A percentile compares a stretch with the other conserved stretches of the same genome.
Conservation (phyloP, 2,113 vertebrate species). For the Desmodus rotundus region DNA sequence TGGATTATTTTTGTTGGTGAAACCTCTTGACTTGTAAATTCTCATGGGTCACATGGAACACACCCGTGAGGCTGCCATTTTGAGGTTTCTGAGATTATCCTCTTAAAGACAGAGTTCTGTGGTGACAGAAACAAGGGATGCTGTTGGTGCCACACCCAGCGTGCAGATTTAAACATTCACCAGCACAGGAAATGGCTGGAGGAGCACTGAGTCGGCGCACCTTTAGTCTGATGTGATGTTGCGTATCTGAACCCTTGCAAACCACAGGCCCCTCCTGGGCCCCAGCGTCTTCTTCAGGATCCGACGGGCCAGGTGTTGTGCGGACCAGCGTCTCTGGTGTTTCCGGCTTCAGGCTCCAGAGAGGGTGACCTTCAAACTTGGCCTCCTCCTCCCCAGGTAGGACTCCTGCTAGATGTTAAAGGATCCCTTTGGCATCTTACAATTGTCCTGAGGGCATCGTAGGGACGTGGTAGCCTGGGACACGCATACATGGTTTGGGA, state of each 20-base stretch:
- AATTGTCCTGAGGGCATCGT: accelerated
- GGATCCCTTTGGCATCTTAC: neutral
- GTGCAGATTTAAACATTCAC: neutral
- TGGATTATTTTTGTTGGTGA: neutral
- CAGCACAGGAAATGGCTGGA: too few species aligned
- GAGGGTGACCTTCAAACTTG: neutral
- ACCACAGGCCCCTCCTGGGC: neutral
- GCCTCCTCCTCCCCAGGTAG: too few species aligned
- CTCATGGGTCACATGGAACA: neutral
- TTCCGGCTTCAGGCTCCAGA: neutral
- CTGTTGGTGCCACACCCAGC: accelerated
- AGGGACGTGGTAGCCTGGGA: neutral
- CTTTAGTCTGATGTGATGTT: neutral
- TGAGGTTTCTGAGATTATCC: neutral
- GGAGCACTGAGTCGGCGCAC: neutral
- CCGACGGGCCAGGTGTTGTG: neutral
- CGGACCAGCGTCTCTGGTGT: neutral
- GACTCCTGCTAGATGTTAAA: neutral
- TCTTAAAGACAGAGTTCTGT: neutral
- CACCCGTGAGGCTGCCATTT: neutral
- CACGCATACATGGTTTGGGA: accelerated
- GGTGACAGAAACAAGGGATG: neutral
- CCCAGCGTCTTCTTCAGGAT: accelerated
- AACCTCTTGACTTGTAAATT: neutral
- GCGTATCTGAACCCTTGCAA: too few species aligned